A percentile compares a stretch with the other conserved stretches of the same genome.
phyloP scores from a whole-genome alignment of 2,113 vertebrate genomes.

The Oncorhynchus masou region DNA sequence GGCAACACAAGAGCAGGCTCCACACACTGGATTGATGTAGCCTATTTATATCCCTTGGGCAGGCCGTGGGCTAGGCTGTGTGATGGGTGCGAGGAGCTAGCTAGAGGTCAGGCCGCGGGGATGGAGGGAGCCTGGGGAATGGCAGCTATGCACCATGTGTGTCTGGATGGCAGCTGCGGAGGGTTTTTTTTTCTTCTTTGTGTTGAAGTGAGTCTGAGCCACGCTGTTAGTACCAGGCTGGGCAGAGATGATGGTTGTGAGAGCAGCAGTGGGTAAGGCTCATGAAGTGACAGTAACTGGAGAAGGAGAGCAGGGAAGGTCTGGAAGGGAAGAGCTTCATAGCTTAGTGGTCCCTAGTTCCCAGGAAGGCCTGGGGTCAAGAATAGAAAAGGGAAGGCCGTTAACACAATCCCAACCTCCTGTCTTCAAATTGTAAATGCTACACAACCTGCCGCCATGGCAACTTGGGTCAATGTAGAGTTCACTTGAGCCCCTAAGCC shows the following conservation, averaged over 20 bases:
- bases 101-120: conserved; percentile 78
- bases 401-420: conserved; percentile 11
- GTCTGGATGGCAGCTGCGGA: conserved; percentile 92
- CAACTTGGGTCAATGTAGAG: background rate
- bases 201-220: conserved; percentile 75
- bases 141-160: conserved; percentile 99
- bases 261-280: conserved; percentile 47
- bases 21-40: conserved; percentile 33
- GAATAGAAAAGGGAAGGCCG: background rate
- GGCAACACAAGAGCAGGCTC: conserved; percentile 7
- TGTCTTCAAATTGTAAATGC: background rate
- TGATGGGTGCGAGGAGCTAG: conserved; percentile 67
- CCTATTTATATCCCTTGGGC: conserved; percentile 60
- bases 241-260: conserved; percentile 59
- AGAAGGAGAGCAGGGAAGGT: conserved; percentile 59
- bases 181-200: conserved; percentile 29
- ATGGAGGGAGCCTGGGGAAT: conserved; percentile 88
- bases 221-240: conserved; percentile 78
- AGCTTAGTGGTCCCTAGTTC: conserved; percentile 77
- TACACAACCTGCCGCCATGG: background rate
- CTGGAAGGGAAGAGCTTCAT: conserved; percentile 74
- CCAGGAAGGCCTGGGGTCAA: conserved; percentile 43
- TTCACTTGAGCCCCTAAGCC: background rate
- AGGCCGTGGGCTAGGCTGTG: conserved; percentile 53
- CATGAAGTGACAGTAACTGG: conserved; percentile 57